Conservation (phyloP, 2,888 invertebrate species). For the Ceratothoa steindachneri region DNA sequence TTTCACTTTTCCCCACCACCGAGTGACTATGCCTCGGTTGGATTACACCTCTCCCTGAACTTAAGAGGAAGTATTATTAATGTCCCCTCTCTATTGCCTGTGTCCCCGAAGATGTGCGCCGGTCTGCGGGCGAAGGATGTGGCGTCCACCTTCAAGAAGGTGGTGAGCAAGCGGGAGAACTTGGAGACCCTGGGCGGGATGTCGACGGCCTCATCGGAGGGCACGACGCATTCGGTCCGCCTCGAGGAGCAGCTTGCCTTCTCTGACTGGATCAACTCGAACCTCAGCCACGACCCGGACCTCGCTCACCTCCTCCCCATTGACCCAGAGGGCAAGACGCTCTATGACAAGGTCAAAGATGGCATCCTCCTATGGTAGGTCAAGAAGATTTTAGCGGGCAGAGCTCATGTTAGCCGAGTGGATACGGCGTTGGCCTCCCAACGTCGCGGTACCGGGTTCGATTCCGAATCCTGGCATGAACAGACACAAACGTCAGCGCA, state of each 20-base stretch:
- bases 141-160: constrained; percentile 86
- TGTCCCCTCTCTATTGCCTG: too few relatives aligned
- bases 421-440: too few relatives aligned
- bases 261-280: constrained; percentile 97
- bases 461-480: too few relatives aligned
- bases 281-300: constrained; percentile 82
- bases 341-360: constrained; percentile 91
- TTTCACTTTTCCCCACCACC: too few relatives aligned
- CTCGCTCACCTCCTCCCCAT: constrained; percentile 85
- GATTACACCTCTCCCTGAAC: too few relatives aligned
- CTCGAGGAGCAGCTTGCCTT: constrained; percentile 94
- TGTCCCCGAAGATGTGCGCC: constrained; percentile 65
- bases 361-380: constrained; percentile 90
- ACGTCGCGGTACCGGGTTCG: too few relatives aligned
- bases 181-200: constrained; percentile 87
- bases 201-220: constrained; percentile 89
- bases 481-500: too few relatives aligned
- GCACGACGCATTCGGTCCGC: constrained; percentile 92
- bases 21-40: too few relatives aligned
- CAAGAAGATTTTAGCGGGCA: too few relatives aligned
- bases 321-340: constrained; percentile 78
- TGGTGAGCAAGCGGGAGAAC: constrained; percentile 85
- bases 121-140: constrained; percentile 86
- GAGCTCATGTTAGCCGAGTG: too few relatives aligned
- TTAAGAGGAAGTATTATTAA: too few relatives aligned